Base-by-base conservation (phyloP, 2,113 vertebrate genomes). In the Periophthalmus modestus region DNA sequence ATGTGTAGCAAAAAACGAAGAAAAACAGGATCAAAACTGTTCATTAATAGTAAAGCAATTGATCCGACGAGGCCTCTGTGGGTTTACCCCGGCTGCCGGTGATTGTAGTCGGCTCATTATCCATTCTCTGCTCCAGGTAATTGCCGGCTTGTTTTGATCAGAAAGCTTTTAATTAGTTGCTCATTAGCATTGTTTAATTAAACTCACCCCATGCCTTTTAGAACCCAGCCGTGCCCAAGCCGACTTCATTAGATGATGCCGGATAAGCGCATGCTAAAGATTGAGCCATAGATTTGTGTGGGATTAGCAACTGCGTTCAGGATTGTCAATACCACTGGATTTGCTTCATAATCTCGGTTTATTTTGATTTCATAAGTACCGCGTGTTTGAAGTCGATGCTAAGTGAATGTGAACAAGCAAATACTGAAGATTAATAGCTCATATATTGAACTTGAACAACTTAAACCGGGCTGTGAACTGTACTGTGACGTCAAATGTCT, bases 151-250 rank as follows among this genome's bases (percentile, higher is more conserved):
- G 87, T 92, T 93, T 91, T 93, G 89, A 93, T 93, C 73, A 82
- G 87, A 90, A 92, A 90, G 88, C 89, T 87, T 89, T 93, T 92
- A 90, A 91, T 93, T 93, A 93, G 85, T 88, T 87, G 87, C 90
- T 93, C 91, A 93, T 93, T 93, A 93, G 88, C 84, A 89, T 92
- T 90, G 88, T 92, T 93, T 93, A 93, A 93, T 92, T 92, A 93
- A 93, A 93, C 88, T 90, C 90, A 87, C 86, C 82, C 87, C 85
- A 74, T 81, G 88, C 82, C 83, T 88, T 88, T 90, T 87, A 90
- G 85, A 89, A 91, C 68, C 63, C 88, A 68, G 80, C 74, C 72
- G 77, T 71, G 81, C 77, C 86, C 63, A 67, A 71, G 85, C 78
- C 61, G 57, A 75, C 83, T 85, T 84, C 81, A 84, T 87, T 88